Conservation (phyloP, 2,888 invertebrate genomes). For the Pycnomerus fuliginosus region DNA sequence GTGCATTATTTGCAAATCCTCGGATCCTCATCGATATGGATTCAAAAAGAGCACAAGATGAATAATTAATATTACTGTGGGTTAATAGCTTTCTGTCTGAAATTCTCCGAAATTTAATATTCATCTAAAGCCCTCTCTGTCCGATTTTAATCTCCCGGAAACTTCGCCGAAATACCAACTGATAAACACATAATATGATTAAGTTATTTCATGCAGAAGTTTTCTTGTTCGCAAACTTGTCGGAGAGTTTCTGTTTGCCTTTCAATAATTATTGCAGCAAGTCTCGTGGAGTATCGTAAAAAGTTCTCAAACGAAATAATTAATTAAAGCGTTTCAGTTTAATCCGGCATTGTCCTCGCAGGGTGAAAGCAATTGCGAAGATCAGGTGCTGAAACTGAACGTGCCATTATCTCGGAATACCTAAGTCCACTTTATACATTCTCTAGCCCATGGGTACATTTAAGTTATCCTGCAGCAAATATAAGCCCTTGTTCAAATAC, state of each 20-base stretch:
- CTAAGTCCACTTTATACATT: no score
- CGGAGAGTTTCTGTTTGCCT: conserved; percentile 11
- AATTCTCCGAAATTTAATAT: no score
- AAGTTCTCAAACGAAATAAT: not conserved
- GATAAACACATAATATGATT: conserved; percentile 22
- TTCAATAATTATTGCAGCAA: conserved; percentile 9
- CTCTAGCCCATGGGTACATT: no score
- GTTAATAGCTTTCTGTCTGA: no score
- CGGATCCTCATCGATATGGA: no score
- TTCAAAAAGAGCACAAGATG: no score
- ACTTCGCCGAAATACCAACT: conserved; percentile 7
- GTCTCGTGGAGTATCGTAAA: not conserved
- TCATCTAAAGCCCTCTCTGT: not conserved
- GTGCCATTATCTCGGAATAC: conserved; percentile 11
- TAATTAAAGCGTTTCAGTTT: conserved; percentile 1
- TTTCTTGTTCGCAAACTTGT: conserved; percentile 6
- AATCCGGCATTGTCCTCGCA: conserved; percentile 8
- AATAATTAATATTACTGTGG: no score
- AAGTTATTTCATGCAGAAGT: conserved; percentile 14
- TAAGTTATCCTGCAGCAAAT: conserved; percentile 9
- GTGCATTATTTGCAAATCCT: no score
- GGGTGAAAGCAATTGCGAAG: conserved; percentile 4
- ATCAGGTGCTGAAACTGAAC: conserved; percentile 14
- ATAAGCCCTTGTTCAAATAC: conserved; percentile 8
- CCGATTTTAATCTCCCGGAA: not conserved